Conservation (phyloP, 2,797 vertebrate species). For the Podargus strigoides region DNA sequence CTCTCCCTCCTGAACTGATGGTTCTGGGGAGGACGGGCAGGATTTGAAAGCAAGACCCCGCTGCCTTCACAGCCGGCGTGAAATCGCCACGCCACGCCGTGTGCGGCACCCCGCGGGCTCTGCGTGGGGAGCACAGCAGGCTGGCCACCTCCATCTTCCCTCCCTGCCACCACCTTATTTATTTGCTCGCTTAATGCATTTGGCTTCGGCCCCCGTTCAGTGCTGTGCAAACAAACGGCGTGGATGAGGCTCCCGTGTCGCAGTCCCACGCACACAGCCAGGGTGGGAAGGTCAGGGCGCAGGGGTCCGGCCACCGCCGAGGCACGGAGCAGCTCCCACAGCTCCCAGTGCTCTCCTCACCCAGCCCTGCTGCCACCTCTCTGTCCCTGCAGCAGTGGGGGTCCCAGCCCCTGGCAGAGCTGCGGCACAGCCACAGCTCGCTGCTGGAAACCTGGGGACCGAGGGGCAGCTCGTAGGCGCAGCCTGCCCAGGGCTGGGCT, state of each 20-base stretch:
- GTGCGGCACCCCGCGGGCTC: background rate
- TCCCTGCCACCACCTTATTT: background rate
- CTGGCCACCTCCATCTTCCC: background rate
- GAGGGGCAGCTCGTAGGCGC: fast-evolving
- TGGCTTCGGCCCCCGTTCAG: fast-evolving
- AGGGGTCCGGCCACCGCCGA: background rate
- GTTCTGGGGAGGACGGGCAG: background rate
- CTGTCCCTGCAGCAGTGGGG: background rate
- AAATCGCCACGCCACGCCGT: background rate
- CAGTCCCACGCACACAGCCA: background rate
- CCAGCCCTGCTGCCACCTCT: background rate
- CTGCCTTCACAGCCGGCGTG: background rate
- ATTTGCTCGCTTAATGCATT: slow-evolving; percentile 8
- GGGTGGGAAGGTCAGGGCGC: background rate
- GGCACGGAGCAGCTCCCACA: background rate
- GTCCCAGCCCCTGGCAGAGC: background rate
- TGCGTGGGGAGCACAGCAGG: background rate
- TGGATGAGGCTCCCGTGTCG: background rate
- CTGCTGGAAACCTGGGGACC: background rate
- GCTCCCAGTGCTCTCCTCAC: background rate
- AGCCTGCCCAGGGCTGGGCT: background rate
- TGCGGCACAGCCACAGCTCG: background rate
- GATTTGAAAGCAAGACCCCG: background rate
- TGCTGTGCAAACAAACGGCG: background rate
- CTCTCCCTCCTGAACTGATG: fast-evolving